Evolutionary conservation across 2,113 vertebrate species (phyloP).

Genomic region (Cacatua alba): DNA sequence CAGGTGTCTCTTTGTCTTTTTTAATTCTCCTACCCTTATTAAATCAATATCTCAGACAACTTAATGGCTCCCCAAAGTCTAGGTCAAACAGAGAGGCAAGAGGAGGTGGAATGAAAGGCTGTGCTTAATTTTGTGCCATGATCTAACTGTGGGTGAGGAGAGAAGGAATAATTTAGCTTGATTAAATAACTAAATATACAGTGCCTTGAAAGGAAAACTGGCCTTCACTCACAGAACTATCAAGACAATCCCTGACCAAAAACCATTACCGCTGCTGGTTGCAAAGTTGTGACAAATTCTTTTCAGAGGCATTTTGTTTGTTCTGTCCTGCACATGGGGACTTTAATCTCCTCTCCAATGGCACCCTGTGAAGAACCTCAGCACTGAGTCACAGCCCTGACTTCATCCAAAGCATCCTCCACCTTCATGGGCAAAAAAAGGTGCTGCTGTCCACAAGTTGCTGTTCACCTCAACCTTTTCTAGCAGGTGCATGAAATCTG

Average conservation of each 20-base stretch:
- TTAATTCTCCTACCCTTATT: slow-evolving; percentile 68
- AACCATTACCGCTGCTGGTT: background rate
- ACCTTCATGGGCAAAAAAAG: background rate
- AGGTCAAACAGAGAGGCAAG: slow-evolving; percentile 61
- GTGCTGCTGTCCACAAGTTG: background rate
- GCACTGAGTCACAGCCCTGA: background rate
- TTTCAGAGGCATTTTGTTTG: background rate
- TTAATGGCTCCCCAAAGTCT: slow-evolving; percentile 70
- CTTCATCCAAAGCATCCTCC: background rate
- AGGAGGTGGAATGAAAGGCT: slow-evolving; percentile 25
- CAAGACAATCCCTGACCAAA: slow-evolving; percentile 9
- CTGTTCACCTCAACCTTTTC: background rate
- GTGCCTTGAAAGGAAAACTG: slow-evolving; percentile 35
- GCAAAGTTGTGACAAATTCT: slow-evolving; percentile 4
- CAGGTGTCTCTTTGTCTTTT: slow-evolving; percentile 66
- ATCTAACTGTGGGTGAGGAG: slow-evolving; percentile 23
- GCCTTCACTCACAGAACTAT: slow-evolving; percentile 22
- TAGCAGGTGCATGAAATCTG: background rate
- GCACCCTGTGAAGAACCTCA: background rate
- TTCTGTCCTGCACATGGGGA: background rate
- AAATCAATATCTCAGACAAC: slow-evolving; percentile 64
- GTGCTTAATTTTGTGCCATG: slow-evolving; percentile 33
- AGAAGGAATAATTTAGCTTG: slow-evolving; percentile 46
- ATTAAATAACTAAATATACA: slow-evolving; percentile 53
- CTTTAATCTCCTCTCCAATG: background rate